phyloP scores from a whole-genome alignment of 1,140 invertebrate species.

The Subanguina moxae region DNA sequence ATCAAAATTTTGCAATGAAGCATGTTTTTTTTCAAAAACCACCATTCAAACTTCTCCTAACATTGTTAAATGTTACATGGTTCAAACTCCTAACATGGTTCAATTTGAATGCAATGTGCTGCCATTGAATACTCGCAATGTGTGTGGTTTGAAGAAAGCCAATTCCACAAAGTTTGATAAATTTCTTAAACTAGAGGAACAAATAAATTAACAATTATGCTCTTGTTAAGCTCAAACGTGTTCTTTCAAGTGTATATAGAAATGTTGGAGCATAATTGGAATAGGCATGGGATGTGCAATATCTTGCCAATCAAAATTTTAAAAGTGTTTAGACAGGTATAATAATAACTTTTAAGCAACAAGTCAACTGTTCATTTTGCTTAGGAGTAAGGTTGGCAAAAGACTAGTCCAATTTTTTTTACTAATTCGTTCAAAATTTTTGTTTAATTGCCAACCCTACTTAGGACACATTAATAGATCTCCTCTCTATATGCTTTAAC shows the following conservation, averaged over 20 bases:
- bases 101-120: constrained; percentile 85
- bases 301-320: too few relatives aligned
- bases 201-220: constrained; percentile 22
- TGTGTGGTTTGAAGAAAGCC: constrained; percentile 72
- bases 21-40: not conserved
- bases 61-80: constrained; percentile 21
- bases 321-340: too few relatives aligned
- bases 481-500: too few relatives aligned
- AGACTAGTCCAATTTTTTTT: too few relatives aligned
- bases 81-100: constrained; percentile 14
- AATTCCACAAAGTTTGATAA: constrained; percentile 81
- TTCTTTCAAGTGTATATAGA: constrained; percentile 72
- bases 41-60: not conserved
- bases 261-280: constrained; percentile 95
- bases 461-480: too few relatives aligned
- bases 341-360: too few relatives aligned
- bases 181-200: constrained; percentile 60
- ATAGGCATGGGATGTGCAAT: constrained; percentile 68
- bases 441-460: too few relatives aligned
- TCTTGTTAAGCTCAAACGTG: not conserved
- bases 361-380: too few relatives aligned
- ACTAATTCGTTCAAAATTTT: too few relatives aligned
- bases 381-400: too few relatives aligned
- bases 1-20: not conserved
- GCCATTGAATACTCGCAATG: constrained; percentile 94